These are phyloP conservation scores for Trachelus tabidus DNA, from an alignment of 2,888 invertebrate species.

Conservation along the genomic window DNA sequence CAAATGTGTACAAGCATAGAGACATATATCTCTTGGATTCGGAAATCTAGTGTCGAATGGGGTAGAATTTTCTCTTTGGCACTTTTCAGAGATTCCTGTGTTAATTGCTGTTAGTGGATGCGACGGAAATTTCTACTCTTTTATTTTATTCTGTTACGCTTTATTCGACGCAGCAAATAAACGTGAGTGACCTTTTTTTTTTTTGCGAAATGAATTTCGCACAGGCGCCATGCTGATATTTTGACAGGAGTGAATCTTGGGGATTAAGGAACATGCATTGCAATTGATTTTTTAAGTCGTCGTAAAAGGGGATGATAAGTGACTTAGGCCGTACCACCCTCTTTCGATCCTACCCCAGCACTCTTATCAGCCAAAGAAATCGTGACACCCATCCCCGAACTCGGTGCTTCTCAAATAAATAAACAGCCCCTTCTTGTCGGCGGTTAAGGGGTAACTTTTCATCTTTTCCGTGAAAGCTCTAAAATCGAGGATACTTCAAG, in stretches of 20 bases:
- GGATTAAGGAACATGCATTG: not conserved
- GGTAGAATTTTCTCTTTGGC: not conserved
- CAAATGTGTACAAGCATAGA: not conserved
- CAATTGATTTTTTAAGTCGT: not conserved
- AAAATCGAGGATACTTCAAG: not conserved
- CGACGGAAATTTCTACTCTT: not conserved
- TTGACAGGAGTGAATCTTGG: not conserved
- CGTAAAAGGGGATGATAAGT: not conserved
- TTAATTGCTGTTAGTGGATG: constrained; percentile 31
- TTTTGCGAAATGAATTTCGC: not conserved
- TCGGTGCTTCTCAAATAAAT: not conserved
- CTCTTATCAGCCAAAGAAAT: not conserved
- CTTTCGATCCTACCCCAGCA: not conserved
- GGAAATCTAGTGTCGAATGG: not conserved
- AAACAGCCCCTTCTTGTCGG: not conserved
- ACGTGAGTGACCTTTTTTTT: not conserved
- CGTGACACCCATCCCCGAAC: not conserved
- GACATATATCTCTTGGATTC: not conserved
- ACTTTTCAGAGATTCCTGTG: constrained; percentile 16
- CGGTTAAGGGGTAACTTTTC: not conserved
- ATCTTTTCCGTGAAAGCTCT: not conserved
- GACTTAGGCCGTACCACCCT: not conserved
- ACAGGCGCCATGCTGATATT: not conserved
- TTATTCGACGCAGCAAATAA: not conserved
- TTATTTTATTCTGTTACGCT: not conserved